Base-by-base conservation (phyloP, 2,888 invertebrate genomes). In the Drosophila cognata region DNA sequence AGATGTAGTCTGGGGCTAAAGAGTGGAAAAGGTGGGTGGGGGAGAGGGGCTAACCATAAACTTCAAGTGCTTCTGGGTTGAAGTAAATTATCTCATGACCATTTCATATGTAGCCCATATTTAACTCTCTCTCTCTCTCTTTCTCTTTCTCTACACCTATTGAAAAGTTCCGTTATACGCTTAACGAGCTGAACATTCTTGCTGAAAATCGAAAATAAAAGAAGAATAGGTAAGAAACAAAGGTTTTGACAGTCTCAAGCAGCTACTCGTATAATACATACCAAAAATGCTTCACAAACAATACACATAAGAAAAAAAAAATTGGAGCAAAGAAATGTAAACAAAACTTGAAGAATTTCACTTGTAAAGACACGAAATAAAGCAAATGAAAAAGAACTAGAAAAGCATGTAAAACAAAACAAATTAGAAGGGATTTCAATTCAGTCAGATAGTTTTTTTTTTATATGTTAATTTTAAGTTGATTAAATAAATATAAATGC, bases 41-140 rank as follows among this genome's bases (percentile, higher is more conserved):
- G 13, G 11, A 29, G n/a, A 8, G n/a, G 21, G 38, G 36, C 43
- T 51, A 31, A 58, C 66, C 63, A 74, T 77, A 89, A 89, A 82
- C 82, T 66, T 84, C 71, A 85, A 80, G 81, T 80, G 78, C 89
- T 74, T 80, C 66, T 56, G 56, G n/a, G 48, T 53, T 69, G 41
- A 84, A 89, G 76, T 89, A 71, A 70, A 77, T 84, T 85, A 82
- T 85, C 86, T 88, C 53, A 74, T 65, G 89, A 81, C 71, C 88
- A 71, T 77, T 77, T 77, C 83, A 73, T 70, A 74, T 74, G 71
- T 58, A 75, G 59, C 63, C 68, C 72, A 64, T 58, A 56, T 64
- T 64, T 36, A 57, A 53, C 53, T 16, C 18, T 11, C 25, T 53
- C 35, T 33, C 7, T 8, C 21, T 16, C 21, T 31, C 13, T 33